Evolutionary conservation across 2,797 vertebrate species (phyloP).

Genomic region (Pipistrellus pipistrellus): DNA sequence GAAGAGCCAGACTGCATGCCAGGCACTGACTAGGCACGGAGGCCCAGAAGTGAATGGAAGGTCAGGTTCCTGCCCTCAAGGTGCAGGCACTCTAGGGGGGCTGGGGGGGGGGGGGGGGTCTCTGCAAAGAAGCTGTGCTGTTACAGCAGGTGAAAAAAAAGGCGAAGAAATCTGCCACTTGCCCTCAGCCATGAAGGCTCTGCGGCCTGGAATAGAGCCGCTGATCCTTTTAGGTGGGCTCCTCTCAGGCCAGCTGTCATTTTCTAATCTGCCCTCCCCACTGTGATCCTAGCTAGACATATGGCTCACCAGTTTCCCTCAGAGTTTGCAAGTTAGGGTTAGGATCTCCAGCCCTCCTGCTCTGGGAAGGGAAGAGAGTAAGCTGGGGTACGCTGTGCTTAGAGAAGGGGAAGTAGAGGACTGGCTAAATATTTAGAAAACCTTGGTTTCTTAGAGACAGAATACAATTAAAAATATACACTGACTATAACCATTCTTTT

Average conservation of each 20-base stretch:
- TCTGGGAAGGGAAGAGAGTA: not conserved
- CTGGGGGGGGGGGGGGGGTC: accelerated
- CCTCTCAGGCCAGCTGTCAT: not conserved
- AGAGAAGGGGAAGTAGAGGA: not conserved
- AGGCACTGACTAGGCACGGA: not conserved
- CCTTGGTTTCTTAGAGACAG: not conserved
- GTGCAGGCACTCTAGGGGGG: not conserved
- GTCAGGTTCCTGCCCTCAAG: not conserved
- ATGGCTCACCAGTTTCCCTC: not conserved
- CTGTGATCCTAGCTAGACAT: not conserved
- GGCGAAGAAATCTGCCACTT: not conserved
- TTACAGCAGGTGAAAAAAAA: not conserved
- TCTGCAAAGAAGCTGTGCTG: not conserved
- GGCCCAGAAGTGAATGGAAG: not conserved
- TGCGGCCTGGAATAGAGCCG: not conserved
- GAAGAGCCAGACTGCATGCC: not conserved
- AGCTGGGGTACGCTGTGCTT: not conserved
- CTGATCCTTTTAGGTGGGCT: not conserved
- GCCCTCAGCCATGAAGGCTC: not conserved
- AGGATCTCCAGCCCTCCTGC: not conserved
- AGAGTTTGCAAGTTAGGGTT: not conserved
- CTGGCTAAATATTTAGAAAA: not conserved
- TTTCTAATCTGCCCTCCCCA: not conserved
- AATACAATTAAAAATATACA: not conserved
- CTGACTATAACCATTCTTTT: too few relatives aligned